A percentile compares a stretch with the other conserved stretches of the same genome.
Conservation (phyloP, 2,113 vertebrate species). For the Odontophorus gujanensis region DNA sequence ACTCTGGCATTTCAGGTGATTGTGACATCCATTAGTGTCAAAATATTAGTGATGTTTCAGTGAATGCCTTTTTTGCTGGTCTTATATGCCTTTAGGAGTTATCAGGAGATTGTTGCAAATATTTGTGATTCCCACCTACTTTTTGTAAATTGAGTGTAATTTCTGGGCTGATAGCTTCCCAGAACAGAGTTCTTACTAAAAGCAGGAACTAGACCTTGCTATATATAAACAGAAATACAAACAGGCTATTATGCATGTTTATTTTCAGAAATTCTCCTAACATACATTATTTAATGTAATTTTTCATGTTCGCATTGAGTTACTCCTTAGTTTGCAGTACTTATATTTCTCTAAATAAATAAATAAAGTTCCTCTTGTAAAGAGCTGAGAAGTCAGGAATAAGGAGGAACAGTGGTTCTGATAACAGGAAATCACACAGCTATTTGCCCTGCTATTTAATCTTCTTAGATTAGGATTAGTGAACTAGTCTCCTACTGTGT, state of each 20-base stretch:
- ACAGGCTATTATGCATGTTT: neutral
- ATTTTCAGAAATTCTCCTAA: neutral
- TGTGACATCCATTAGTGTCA: neutral
- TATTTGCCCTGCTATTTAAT: neutral
- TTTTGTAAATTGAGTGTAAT: neutral
- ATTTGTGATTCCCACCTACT: neutral
- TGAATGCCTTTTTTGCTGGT: neutral
- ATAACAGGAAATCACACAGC: neutral
- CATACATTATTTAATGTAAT: neutral
- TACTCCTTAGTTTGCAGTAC: neutral
- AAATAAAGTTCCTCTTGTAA: neutral
- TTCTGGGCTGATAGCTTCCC: neutral
- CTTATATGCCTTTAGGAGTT: neutral
- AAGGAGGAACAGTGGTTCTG: neutral
- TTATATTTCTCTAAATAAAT: slow-evolving; percentile 11
- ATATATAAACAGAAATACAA: neutral
- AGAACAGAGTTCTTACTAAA: neutral
- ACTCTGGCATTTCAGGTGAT: neutral
- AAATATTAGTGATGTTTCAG: neutral
- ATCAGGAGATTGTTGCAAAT: neutral
- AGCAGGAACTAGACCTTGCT: neutral
- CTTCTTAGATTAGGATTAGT: slow-evolving; percentile 24
- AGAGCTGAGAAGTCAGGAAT: neutral
- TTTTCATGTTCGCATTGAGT: neutral
- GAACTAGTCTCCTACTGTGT: neutral